Evolutionary conservation across 2,797 vertebrate genomes (phyloP).

Genomic region (Scolopax bukidnonensis): DNA sequence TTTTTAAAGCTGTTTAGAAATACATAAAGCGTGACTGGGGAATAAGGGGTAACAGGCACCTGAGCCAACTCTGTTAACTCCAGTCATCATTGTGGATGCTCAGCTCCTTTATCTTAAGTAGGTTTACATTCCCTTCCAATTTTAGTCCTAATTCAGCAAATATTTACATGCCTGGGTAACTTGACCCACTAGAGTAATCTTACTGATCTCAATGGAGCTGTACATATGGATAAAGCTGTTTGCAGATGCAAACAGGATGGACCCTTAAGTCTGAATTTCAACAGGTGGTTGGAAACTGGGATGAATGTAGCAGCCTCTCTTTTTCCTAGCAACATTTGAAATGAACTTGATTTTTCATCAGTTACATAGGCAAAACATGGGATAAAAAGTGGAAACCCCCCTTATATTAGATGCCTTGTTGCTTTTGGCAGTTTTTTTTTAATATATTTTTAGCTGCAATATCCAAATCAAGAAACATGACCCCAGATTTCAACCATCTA

Average conservation of each 20-base stretch:
- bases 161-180: conserved; percentile 62
- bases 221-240: conserved; percentile 62
- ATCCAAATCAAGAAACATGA: not conserved
- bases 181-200: conserved; percentile 5
- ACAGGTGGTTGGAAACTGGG: not conserved
- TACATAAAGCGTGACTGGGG: not conserved
- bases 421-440: not conserved
- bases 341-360: not conserved
- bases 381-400: not conserved
- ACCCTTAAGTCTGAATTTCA: conserved; percentile 44
- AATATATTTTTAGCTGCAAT: not conserved
- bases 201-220: conserved; percentile 24
- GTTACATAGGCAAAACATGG: accelerated
- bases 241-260: conserved; percentile 38
- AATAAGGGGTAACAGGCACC: not conserved
- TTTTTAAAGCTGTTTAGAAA: not conserved
- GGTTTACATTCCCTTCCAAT: conserved; percentile 42
- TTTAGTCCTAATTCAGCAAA: conserved; percentile 57
- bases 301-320: not conserved
- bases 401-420: not conserved
- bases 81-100: not conserved
- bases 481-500: not conserved
- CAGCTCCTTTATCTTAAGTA: conserved; percentile 35
- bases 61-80: conserved; percentile 6
- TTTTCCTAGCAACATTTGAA: not conserved